A percentile compares a stretch with the other conserved stretches of the same genome.
These are phyloP conservation scores for Troglohyphantes excavatus DNA, from an alignment of 2,888 invertebrate genomes.

Conservation along the genomic window DNA sequence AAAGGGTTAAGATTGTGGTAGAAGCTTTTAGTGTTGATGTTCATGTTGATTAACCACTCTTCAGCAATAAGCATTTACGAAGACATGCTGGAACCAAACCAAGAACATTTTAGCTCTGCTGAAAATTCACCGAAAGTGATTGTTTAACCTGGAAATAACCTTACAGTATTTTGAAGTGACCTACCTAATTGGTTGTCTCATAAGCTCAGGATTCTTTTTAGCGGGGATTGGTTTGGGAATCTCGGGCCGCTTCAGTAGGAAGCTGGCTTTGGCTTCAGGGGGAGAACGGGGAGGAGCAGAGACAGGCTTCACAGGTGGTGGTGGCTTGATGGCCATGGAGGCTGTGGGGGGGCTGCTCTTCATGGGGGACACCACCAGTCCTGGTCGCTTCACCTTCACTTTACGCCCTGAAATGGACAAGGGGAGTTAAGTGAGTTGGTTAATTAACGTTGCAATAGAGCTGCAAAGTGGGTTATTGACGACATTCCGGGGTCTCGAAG, in stretches of 20 bases:
- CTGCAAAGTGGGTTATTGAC: too few relatives aligned
- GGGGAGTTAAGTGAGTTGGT: too few relatives aligned
- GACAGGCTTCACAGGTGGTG: constrained; percentile 3
- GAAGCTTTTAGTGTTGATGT: too few relatives aligned
- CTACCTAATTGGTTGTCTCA: constrained; percentile 89
- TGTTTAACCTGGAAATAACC: too few relatives aligned
- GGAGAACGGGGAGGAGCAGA: constrained; percentile 9
- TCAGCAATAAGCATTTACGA: too few relatives aligned
- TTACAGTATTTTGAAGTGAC: constrained; percentile 80
- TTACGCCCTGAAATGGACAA: constrained; percentile 86
- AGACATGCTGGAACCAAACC: too few relatives aligned
- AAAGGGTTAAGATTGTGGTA: too few relatives aligned
- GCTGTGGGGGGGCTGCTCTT: constrained; percentile 57
- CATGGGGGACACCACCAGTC: constrained; percentile 51
- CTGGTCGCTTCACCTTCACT: constrained; percentile 88
- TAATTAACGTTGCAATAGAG: too few relatives aligned
- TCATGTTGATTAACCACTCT: too few relatives aligned
- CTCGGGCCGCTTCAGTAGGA: constrained; percentile 47
- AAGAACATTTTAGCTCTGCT: too few relatives aligned
- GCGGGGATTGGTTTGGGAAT: background rate
- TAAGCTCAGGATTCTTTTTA: constrained; percentile 85
- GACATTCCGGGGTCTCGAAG: too few relatives aligned
- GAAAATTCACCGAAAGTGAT: too few relatives aligned
- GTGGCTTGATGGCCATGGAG: constrained; percentile 38
- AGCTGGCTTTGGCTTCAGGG: constrained; percentile 80